Base-by-base conservation (phyloP, 2,888 invertebrate genomes). In the Pterobdella sp. region DNA sequence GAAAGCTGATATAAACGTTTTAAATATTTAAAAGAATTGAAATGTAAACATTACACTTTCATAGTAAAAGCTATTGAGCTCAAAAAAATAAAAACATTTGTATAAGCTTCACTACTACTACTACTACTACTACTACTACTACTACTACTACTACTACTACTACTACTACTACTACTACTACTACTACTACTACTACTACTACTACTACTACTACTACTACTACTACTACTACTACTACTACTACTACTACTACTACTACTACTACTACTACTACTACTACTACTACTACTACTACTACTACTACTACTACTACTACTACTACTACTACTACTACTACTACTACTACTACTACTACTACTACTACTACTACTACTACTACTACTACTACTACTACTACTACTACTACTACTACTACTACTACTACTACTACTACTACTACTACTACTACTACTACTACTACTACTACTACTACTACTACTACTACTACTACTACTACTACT, bases 401-500 rank as follows among this genome's bases (percentile, higher is more conserved):
- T 42, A 42, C 49, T 42, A 42, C 49, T 42, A 42, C 49, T 42
- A 42, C 49, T 42, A 42, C 49, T 42, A 42, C 49, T 42, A 42
- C 49, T 42, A 42, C 49, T 42, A 42, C 49, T 42, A 42, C 49
- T 42, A 56, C 22, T 36, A 32, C 26, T 64, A 64, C 31, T 64
- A 64, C 49, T 42, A 14, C 49, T 42, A 42, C 49, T 42, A 0
- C 0, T 29, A 49, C 49, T 52, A 22, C 52, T 64, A 64, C 31
- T 64, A 14, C 31, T 64, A 64, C 31, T 64, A 64, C n/a, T 64
- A 64, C 31, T 64, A 64, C 31, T 64, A 64, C 31, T 64, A 64
- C 31, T 64, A 64, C 31, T 64, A 64, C 31, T 64, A 64, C 31
- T 32, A 67, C 32, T 32, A 67, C 32, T 32, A 67, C 32, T 32